These are phyloP conservation scores for Coilia nasus DNA, from an alignment of 2,797 vertebrate genomes.

Conservation along the genomic window DNA sequence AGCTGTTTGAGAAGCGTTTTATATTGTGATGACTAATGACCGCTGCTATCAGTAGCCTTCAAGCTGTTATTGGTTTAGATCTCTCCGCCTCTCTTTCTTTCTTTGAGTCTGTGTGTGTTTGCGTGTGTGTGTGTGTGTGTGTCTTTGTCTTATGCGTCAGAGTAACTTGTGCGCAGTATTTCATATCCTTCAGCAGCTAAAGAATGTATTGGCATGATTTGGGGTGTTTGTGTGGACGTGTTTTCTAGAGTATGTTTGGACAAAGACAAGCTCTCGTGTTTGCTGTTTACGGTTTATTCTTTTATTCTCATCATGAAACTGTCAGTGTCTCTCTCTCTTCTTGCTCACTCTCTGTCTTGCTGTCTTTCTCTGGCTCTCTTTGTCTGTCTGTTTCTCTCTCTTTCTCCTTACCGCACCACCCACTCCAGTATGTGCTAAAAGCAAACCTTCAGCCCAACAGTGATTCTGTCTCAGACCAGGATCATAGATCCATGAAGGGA, in stretches of 20 bases:
- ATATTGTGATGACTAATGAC: not conserved
- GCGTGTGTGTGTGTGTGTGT: slow-evolving; percentile 37
- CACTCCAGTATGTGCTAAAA: not conserved
- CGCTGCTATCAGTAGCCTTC: not conserved
- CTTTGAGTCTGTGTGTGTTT: slow-evolving; percentile 30
- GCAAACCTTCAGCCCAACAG: not conserved
- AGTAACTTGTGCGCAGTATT: not conserved
- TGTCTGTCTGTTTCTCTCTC: not conserved
- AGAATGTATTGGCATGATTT: slow-evolving; percentile 16
- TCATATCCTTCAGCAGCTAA: slow-evolving; percentile 40
- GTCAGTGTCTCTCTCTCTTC: not conserved
- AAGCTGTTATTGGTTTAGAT: not conserved
- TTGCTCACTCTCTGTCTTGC: too few species aligned
- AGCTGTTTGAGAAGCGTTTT: not conserved
- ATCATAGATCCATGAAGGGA: not conserved
- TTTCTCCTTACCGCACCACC: not conserved
- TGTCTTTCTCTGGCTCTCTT: too few species aligned
- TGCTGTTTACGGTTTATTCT: slow-evolving; percentile 4
- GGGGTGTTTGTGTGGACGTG: not conserved
- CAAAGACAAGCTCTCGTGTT: not conserved
- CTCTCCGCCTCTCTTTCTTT: too few species aligned
- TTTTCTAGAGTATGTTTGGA: slow-evolving; percentile 3
- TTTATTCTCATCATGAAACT: not conserved
- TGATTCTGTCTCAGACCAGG: not conserved
- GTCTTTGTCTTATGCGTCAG: not conserved